Conservation (phyloP, 1,140 invertebrate species). For the Matsumurasca onukii region DNA sequence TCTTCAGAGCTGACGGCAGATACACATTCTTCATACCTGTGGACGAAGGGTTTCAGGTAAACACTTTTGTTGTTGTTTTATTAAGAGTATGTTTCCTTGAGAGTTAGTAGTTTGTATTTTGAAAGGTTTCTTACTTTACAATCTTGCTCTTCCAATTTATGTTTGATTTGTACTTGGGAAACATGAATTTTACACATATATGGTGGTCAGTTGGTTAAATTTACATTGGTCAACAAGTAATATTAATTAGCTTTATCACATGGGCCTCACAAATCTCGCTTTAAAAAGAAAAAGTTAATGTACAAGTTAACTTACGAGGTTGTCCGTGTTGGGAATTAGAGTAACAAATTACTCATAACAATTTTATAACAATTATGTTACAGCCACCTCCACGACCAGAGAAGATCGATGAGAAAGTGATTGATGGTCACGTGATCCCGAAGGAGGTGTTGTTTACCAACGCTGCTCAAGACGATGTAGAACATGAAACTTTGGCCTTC, state of each 20-base stretch:
- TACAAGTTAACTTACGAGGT: too few relatives aligned
- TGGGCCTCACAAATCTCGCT: too few relatives aligned
- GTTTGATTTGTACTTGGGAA: too few relatives aligned
- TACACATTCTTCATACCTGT: conserved; percentile 89
- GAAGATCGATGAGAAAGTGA: conserved; percentile 77
- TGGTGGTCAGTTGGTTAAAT: too few relatives aligned
- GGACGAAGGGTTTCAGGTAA: conserved; percentile 85
- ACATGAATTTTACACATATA: background rate
- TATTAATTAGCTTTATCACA: too few relatives aligned
- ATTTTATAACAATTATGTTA: background rate
- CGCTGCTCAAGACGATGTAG: conserved; percentile 65
- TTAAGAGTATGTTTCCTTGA: background rate
- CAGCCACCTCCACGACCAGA: conserved; percentile 64
- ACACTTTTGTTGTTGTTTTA: background rate
- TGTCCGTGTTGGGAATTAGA: too few relatives aligned
- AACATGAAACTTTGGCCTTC: conserved; percentile 77
- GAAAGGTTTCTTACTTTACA: too few relatives aligned
- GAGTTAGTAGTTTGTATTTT: background rate
- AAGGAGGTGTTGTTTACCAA: conserved; percentile 83
- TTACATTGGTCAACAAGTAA: too few relatives aligned
- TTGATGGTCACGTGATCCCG: conserved; percentile 89
- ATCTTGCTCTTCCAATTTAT: too few relatives aligned
- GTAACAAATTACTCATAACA: too few relatives aligned
- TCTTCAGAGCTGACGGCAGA: conserved; percentile 72
- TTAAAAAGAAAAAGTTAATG: too few relatives aligned